These are phyloP conservation scores for Rapana venosa DNA, from an alignment of 2,888 invertebrate species.

Conservation along the genomic window DNA sequence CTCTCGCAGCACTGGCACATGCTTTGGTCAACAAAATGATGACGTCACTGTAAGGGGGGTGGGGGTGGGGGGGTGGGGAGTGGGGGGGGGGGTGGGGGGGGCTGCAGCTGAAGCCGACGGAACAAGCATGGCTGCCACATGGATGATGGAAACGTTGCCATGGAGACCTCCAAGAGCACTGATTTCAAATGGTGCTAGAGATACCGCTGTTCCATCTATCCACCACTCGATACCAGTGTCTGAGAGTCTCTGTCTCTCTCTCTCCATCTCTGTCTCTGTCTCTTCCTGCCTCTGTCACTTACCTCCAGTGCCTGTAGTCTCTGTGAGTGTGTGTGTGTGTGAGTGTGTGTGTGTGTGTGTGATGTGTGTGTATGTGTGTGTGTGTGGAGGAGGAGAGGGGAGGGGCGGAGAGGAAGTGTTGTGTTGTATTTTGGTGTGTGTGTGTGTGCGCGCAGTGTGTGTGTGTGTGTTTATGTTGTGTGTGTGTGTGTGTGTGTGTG, in stretches of 20 bases:
- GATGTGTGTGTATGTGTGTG: no score
- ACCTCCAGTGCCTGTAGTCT: no score
- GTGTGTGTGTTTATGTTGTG: no score
- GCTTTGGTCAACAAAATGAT: neutral
- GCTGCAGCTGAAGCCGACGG: neutral
- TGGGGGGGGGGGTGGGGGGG: neutral
- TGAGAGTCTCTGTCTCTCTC: constrained; percentile 48
- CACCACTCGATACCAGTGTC: constrained; percentile 74
- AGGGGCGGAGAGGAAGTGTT: neutral
- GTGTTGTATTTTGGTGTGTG: no score
- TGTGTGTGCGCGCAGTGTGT: no score
- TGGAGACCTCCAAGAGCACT: constrained; percentile 66
- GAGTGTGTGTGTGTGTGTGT: no score
- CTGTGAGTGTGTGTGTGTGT: no score
- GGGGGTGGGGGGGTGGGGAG: neutral
- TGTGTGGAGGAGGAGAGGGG: neutral
- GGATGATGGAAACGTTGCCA: constrained; percentile 24
- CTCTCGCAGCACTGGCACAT: neutral
- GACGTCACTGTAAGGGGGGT: neutral
- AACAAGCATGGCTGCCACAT: neutral
- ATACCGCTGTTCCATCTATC: constrained; percentile 61
- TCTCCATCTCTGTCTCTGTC: neutral
- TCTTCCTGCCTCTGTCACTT: neutral
- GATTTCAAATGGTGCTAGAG: constrained; percentile 78
- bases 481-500: no score